Conservation (phyloP, 2,888 invertebrate species). For the Drosophila infuscata region DNA sequence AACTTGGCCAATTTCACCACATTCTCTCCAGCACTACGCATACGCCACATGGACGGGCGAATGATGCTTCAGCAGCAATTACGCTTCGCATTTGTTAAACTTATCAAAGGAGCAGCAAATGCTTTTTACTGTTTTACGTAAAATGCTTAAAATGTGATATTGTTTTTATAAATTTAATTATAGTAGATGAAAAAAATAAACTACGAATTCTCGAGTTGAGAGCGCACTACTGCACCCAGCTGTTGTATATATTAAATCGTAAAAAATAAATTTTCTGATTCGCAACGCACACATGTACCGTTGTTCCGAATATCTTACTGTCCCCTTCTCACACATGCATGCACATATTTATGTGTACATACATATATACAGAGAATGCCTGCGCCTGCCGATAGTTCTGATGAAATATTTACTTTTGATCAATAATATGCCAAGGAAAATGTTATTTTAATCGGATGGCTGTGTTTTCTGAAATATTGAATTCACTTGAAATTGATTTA, state of each 20-base stretch:
- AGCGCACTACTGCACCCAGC: background rate
- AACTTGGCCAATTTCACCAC: conserved; percentile 39
- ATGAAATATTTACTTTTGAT: background rate
- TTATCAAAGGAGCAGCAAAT: background rate
- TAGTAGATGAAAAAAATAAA: background rate
- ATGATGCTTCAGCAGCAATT: conserved; percentile 47
- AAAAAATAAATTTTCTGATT: background rate
- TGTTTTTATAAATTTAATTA: background rate
- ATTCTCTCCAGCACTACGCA: conserved; percentile 56
- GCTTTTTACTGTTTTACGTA: background rate
- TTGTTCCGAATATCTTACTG: background rate
- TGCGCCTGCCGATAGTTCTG: background rate
- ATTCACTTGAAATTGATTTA: background rate
- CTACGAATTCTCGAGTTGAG: background rate
- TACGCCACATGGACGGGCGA: conserved; percentile 52
- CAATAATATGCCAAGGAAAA: background rate
- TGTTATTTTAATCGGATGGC: background rate
- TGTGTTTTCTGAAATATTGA: background rate
- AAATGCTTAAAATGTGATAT: background rate
- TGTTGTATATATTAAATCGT: background rate
- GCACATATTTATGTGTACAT: background rate
- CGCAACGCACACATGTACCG: background rate
- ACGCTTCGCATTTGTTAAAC: conserved; percentile 42
- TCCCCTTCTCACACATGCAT: background rate
- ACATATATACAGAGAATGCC: background rate